Evolutionary conservation across 2,113 vertebrate genomes (phyloP).

Genomic region (Calyptommatus sinebrachiatus): DNA sequence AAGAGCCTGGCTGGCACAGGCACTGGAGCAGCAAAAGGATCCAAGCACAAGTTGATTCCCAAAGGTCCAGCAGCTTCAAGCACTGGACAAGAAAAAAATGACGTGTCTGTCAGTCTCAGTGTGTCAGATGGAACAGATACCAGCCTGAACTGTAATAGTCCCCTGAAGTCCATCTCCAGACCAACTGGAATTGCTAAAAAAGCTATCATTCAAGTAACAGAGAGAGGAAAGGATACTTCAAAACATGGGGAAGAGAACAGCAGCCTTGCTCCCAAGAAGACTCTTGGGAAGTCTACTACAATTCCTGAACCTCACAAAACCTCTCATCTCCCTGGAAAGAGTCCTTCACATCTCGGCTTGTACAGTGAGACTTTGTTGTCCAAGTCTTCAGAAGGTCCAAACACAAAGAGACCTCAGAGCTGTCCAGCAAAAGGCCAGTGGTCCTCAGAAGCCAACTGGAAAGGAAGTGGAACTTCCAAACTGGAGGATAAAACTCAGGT

Average conservation of each 20-base stretch:
- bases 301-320: constrained; percentile 13
- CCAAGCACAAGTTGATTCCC: constrained; percentile 44
- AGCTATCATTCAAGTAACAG: constrained; percentile 5
- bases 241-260: constrained; percentile 20
- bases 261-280: constrained; percentile 32
- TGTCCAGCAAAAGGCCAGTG: constrained; percentile 42
- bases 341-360: constrained; percentile 11
- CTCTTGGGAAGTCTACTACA: background rate
- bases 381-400: constrained; percentile 10
- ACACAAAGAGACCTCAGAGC: constrained; percentile 15
- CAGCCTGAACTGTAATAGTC: background rate
- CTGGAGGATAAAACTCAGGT: constrained; percentile 5
- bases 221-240: constrained; percentile 26
- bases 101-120: background rate
- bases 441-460: constrained; percentile 6
- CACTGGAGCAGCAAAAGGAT: constrained; percentile 41
- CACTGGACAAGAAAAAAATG: accelerated
- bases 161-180: accelerated
- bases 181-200: constrained; percentile 15
- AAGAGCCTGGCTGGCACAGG: constrained; percentile 6
- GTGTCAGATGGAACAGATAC: background rate
- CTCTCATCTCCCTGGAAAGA: constrained; percentile 45
- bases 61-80: constrained; percentile 17
- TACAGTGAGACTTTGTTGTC: constrained; percentile 36
- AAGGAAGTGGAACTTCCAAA: accelerated